A percentile compares a stretch with the other conserved stretches of the same genome.
These are phyloP conservation scores for Coelopa pilipes DNA, from an alignment of 2,888 invertebrate genomes.

Conservation along the genomic window DNA sequence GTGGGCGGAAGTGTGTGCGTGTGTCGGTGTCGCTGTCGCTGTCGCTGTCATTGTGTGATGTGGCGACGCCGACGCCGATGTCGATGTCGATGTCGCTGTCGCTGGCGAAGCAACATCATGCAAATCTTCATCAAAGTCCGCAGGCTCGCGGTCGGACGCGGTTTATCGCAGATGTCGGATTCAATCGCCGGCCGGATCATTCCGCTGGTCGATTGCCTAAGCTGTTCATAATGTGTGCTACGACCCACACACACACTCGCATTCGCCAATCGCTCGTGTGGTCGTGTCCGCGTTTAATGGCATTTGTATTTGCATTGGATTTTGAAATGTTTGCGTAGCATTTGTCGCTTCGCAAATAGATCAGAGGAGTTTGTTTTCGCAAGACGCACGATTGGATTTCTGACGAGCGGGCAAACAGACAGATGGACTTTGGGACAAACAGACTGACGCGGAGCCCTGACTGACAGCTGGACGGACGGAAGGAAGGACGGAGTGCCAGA, in stretches of 20 bases:
- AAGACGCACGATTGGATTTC: neutral
- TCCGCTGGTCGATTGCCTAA: conserved; percentile 42
- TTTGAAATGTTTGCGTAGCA: conserved; percentile 18
- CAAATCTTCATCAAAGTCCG: conserved; percentile 40
- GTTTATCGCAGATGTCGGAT: conserved; percentile 44
- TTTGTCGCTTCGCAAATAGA: neutral
- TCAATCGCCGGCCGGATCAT: conserved; percentile 38
- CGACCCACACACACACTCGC: conserved; percentile 34
- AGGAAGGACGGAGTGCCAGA: no score
- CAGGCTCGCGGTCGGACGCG: conserved; percentile 32
- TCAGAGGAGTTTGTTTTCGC: no score
- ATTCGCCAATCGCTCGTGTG: conserved; percentile 27
- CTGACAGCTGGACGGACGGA: no score
- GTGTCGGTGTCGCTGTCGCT: conserved; percentile 20
- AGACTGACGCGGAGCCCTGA: neutral
- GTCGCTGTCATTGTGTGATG: neutral
- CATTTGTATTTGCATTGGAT: neutral
- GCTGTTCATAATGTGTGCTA: conserved; percentile 12
- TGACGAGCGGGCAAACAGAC: neutral
- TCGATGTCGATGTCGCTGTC: neutral
- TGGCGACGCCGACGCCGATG: no score
- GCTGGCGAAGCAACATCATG: conserved; percentile 24
- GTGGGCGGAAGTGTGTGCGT: conserved; percentile 10
- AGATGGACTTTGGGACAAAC: neutral
- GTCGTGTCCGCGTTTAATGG: neutral